A percentile compares a stretch with the other conserved stretches of the same genome.
Conservation (phyloP, 1,140 invertebrate species). For the Psilanteris sp. region DNA sequence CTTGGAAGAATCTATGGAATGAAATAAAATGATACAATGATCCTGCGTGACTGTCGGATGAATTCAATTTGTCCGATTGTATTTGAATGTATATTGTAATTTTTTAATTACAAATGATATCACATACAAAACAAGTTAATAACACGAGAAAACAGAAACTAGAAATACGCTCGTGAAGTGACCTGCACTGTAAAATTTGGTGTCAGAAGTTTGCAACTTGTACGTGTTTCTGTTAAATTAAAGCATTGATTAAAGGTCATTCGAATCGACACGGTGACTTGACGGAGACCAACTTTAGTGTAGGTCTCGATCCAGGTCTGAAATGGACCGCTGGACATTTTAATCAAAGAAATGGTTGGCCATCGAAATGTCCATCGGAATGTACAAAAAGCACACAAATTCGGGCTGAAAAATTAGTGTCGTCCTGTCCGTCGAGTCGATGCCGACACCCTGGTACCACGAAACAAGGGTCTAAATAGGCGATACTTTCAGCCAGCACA, state of each 20-base stretch:
- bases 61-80: too few species aligned
- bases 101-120: slow-evolving; percentile 2
- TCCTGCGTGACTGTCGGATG: too few species aligned
- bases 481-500: slow-evolving; percentile 83
- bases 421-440: slow-evolving; percentile 16
- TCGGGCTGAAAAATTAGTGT: background rate
- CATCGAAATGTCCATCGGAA: background rate
- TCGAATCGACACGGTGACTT: too few species aligned
- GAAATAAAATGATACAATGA: too few species aligned
- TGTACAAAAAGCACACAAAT: slow-evolving; percentile 3
- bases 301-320: background rate
- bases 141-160: background rate
- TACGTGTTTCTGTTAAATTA: too few species aligned
- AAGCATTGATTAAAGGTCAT: too few species aligned
- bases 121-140: background rate
- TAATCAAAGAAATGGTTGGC: too few species aligned
- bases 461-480: slow-evolving; percentile 16
- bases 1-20: background rate
- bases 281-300: slow-evolving; percentile 8
- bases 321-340: too few species aligned
- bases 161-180: background rate
- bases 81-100: too few species aligned
- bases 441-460: slow-evolving; percentile 32
- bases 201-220: background rate
- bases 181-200: slow-evolving; percentile 8